These are phyloP conservation scores for Syngnathoides biaculeatus DNA, from an alignment of 2,113 vertebrate genomes.

Conservation along the genomic window DNA sequence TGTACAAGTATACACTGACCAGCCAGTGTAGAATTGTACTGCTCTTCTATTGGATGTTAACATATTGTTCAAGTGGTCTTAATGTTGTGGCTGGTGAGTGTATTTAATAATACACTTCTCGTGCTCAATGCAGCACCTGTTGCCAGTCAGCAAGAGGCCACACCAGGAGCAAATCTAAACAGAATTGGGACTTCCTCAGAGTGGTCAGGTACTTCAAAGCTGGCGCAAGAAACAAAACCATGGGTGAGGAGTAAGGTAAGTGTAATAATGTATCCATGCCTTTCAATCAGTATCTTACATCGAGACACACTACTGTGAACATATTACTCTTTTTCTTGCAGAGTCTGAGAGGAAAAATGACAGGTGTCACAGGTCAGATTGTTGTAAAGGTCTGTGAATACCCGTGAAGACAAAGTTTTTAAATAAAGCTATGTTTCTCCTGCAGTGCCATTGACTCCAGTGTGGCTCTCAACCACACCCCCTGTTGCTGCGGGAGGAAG, in stretches of 20 bases:
- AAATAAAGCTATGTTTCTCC: slow-evolving; percentile 14
- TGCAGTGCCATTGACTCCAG: slow-evolving; percentile 51
- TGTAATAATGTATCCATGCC: not conserved
- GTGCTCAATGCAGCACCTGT: slow-evolving; percentile 37
- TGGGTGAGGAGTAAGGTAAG: slow-evolving; percentile 76
- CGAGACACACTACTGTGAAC: not conserved
- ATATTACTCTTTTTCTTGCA: slow-evolving; percentile 33
- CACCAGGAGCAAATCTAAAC: slow-evolving; percentile 9
- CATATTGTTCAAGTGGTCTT: not conserved
- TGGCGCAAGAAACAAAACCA: slow-evolving; percentile 13
- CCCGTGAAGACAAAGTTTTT: too few species aligned
- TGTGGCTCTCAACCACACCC: slow-evolving; percentile 18
- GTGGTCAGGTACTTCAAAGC: slow-evolving; percentile 68
- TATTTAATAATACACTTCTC: not conserved
- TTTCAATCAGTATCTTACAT: not conserved
- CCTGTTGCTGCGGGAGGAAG: slow-evolving; percentile 46
- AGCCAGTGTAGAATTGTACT: not conserved
- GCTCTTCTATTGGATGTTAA: not conserved
- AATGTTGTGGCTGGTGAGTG: not conserved
- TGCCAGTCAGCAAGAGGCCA: slow-evolving; percentile 13
- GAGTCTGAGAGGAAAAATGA: slow-evolving; percentile 60
- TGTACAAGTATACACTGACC: too few species aligned
- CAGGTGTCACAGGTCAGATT: slow-evolving; percentile 59
- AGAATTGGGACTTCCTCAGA: slow-evolving; percentile 73
- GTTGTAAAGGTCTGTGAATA: not conserved